These are phyloP conservation scores for Drosophila grimshawi DNA, from an alignment of 1,140 invertebrate species.

Conservation along the genomic window DNA sequence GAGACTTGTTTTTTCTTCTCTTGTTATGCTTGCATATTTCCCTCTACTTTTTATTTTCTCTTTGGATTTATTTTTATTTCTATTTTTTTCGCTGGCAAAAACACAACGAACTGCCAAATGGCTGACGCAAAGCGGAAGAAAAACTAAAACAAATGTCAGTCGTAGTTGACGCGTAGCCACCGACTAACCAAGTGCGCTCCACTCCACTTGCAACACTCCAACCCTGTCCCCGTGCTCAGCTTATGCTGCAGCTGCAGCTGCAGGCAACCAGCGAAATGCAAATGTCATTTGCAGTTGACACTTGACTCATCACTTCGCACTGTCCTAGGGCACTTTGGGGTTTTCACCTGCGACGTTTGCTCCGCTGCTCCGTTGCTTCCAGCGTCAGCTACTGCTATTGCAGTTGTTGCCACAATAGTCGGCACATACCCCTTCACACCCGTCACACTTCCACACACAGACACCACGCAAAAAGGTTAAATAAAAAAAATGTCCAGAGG, in stretches of 20 bases:
- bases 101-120: slow-evolving; percentile 79
- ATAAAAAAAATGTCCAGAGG: slow-evolving; percentile 52
- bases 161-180: slow-evolving; percentile 81
- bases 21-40: slow-evolving; percentile 68
- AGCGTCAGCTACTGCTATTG: slow-evolving; percentile 1
- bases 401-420: slow-evolving; percentile 66
- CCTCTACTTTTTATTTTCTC: slow-evolving; percentile 26
- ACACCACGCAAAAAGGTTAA: slow-evolving; percentile 55
- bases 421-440: slow-evolving; percentile 29
- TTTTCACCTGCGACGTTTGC: slow-evolving; percentile 70
- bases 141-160: slow-evolving; percentile 83
- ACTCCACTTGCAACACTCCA: slow-evolving; percentile 3
- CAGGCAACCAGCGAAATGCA: slow-evolving; percentile 75
- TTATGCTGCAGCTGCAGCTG: slow-evolving; percentile 15
- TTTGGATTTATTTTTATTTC: slow-evolving; percentile 6
- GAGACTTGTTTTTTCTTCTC: slow-evolving; percentile 18
- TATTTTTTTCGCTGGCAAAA: slow-evolving; percentile 42
- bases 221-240: background rate
- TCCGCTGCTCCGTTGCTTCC: slow-evolving; percentile 47
- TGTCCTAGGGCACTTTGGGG: slow-evolving; percentile 81
- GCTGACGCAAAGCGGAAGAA: slow-evolving; percentile 81
- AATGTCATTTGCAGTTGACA: slow-evolving; percentile 83
- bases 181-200: slow-evolving; percentile 36
- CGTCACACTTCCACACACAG: slow-evolving; percentile 31
- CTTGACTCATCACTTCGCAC: slow-evolving; percentile 83